Evolutionary conservation across 2,888 invertebrate genomes (phyloP), one percentile per base, ranked within the genome.

Genomic region (Cataglyphis albicans): DNA sequence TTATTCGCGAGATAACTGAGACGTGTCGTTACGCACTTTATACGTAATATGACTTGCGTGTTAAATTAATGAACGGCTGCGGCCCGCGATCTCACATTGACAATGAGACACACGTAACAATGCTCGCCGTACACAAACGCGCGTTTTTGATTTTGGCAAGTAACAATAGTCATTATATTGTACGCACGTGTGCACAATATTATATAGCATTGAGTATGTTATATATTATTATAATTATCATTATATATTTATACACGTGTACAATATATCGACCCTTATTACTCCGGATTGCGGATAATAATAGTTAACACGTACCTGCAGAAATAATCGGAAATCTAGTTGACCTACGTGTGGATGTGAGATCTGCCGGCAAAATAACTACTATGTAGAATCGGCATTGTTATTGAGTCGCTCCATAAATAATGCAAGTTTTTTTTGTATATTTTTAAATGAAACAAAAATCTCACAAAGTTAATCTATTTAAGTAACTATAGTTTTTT

Each of bases 351-450:
- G 73, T 73, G 78, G 78, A 80, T 80, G 78, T 80, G 78, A 80
- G 78, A 80, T 80, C 78, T 80, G 78, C 78, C 78, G 78, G 78
- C 78, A 80, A 80, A 80, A 80, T 80, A 80, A 80, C 78, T 80
- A 80, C 78, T 73, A 80, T 80, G 78, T 80, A 80, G 73, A 80
- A 73, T 80, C 78, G 78, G 70, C 44, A 72, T 59, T 80, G 73
- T 59, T 70, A 80, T 80, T 72, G 72, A 72, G 78, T 72, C 74
- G 29, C 21, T 59, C 59, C 78, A 80, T 73, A 80, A 80, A n/a
- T 80, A 59, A 80, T 61, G 78, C 78, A 73, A 18, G 73, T 35
- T 38, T 21, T 15, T 12, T 57, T 21, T 7, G 15, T 15, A 38
- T n/a, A n/a, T 52, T 32, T 52, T 48, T 32, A 68, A 52, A 32